These are phyloP conservation scores for Cecropterus lyciades DNA, from an alignment of 1,140 invertebrate species.

Conservation along the genomic window DNA sequence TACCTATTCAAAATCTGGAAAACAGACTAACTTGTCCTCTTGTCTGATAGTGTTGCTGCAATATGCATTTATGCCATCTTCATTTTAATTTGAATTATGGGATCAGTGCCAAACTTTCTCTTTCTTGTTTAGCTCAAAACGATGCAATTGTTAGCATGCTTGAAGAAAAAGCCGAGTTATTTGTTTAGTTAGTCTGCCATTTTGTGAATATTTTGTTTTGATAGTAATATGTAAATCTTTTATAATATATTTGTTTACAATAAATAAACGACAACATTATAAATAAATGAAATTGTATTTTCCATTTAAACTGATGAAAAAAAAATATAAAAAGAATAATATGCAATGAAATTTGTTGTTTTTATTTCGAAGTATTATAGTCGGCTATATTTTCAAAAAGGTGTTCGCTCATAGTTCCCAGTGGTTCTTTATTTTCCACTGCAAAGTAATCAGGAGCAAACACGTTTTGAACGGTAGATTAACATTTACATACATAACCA, in stretches of 20 bases:
- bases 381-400: no score
- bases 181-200: slow-evolving; percentile 84
- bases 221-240: slow-evolving; percentile 85
- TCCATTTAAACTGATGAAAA: slow-evolving; percentile 84
- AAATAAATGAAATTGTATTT: slow-evolving; percentile 84
- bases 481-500: no score
- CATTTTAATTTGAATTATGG: slow-evolving; percentile 77
- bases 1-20: slow-evolving; percentile 81
- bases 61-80: slow-evolving; percentile 81
- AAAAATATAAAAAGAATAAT: slow-evolving; percentile 84
- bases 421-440: no score
- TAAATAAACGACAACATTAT: slow-evolving; percentile 83
- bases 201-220: slow-evolving; percentile 85
- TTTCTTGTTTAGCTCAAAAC: slow-evolving; percentile 82
- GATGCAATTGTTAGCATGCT: slow-evolving; percentile 83
- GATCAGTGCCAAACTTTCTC: slow-evolving; percentile 84
- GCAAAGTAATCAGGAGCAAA: no score
- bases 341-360: slow-evolving; percentile 78
- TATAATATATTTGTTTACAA: slow-evolving; percentile 85
- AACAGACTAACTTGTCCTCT: slow-evolving; percentile 76
- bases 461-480: no score
- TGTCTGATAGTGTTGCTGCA: slow-evolving; percentile 75
- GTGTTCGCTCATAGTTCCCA: no score
- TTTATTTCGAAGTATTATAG: slow-evolving; percentile 58
- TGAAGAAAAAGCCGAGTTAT: slow-evolving; percentile 78